Evolutionary conservation across 2,888 invertebrate species (phyloP).

Genomic region (Drosophila limbata): DNA sequence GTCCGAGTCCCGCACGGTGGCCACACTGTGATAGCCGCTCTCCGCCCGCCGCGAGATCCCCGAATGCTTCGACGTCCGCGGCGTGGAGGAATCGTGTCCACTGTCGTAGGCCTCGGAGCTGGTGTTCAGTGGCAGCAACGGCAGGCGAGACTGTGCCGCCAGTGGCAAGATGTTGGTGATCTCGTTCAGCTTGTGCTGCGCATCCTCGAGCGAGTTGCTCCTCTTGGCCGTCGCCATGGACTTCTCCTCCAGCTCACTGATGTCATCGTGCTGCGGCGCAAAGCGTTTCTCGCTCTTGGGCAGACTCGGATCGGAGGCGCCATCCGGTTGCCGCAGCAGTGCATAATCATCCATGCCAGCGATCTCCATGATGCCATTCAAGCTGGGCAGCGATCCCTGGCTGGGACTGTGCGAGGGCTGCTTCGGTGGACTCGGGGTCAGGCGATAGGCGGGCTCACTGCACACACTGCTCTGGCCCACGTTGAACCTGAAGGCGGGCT

Average conservation of each 20-base stretch:
- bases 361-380: conserved; percentile 88
- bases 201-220: conserved; percentile 80
- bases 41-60: conserved; percentile 93
- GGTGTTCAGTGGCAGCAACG: conserved; percentile 84
- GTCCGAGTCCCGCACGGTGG: conserved; percentile 91
- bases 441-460: conserved; percentile 92
- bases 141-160: conserved; percentile 83
- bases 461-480: conserved; percentile 92
- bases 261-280: conserved; percentile 78
- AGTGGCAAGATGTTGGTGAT: conserved; percentile 78
- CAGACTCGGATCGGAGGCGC: conserved; percentile 96
- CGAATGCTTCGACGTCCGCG: conserved; percentile 92
- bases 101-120: conserved; percentile 91
- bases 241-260: conserved; percentile 84
- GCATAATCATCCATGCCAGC: conserved; percentile 88
- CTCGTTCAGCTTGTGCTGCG: conserved; percentile 71
- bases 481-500: conserved; percentile 85
- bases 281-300: conserved; percentile 83
- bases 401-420: conserved; percentile 85
- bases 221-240: conserved; percentile 70
- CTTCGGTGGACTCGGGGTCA: conserved; percentile 85
- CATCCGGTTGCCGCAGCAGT: conserved; percentile 94
- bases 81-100: conserved; percentile 93
- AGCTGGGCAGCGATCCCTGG: conserved; percentile 86
- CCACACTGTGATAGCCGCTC: conserved; percentile 95